Base-by-base conservation (phyloP, 1,140 invertebrate genomes). In the Leptonema lineaticorne region DNA sequence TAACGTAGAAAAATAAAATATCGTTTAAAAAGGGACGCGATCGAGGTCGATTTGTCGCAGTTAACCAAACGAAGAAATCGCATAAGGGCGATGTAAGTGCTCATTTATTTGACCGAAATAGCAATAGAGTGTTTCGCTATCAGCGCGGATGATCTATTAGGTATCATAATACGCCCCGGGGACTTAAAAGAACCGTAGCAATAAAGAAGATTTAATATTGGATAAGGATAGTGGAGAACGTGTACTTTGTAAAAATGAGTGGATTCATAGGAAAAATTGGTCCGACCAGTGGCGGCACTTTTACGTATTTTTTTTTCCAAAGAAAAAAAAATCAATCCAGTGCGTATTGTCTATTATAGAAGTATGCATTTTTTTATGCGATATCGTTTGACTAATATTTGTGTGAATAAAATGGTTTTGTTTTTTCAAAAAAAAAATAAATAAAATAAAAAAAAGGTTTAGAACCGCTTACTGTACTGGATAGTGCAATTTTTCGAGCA, bases 21-120 rank as follows among this genome's bases (percentile, higher is more conserved):
- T n/a, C n/a, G n/a, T n/a, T n/a, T n/a, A 22, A 4, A 22, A 41
- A 30, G 33, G 28, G n/a, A 29, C 57, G 27, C 28, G 16, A 22
- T 24, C 28, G 16, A 26, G 8, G 50, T 53, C 50, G 50, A 53
- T 53, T 53, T 53, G 50, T n/a, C n/a, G n/a, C n/a, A n/a, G n/a
- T 53, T 26, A 41, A 53, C 50, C 37, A 45, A 14, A 45, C 37
- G 16, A n/a, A 45, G 37, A 16, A 5, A 22, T 48, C 14, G 28
- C 20, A 6, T 16, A 6, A 14, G 6, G 11, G 28, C 28, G 27
- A 11, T 11, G 26, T 45, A 63, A 63, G 59, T 63, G 59, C 59
- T 63, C 59, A 63, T 63, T 63, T 63, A 63, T 63, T 63, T 63
- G 29, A 63, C 14, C 26, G 33, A 28, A 59, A 29, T 59, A 27